Percentiles rank a stretch among this genome's conserved stretches.
Conservation (phyloP, 2,797 vertebrate species). For the Danionella dracula region DNA sequence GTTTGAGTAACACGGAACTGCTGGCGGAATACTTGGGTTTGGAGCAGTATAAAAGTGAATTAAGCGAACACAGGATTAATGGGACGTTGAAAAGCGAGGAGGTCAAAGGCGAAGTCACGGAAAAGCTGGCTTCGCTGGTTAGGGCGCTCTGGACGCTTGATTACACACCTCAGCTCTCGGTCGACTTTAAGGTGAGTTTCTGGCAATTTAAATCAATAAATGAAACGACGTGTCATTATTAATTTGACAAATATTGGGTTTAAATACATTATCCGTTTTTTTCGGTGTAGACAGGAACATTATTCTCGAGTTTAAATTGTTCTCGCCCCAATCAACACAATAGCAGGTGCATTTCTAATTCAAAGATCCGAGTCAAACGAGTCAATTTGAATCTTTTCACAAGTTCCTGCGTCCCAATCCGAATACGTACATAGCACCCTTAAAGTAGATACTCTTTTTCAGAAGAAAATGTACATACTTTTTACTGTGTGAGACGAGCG, state of each 20-base stretch:
- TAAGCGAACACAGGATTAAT: conserved; percentile 35
- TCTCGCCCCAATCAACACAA: not conserved
- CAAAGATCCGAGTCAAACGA: not conserved
- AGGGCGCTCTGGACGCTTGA: conserved; percentile 89
- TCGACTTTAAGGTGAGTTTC: conserved; percentile 88
- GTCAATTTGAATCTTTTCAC: not conserved
- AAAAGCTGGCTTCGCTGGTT: conserved; percentile 81
- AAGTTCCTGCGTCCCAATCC: no score
- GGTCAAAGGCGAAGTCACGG: conserved; percentile 78
- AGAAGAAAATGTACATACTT: no score
- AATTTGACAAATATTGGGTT: no score
- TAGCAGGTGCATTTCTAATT: not conserved
- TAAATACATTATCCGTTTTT: no score
- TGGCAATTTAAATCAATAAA: conserved; percentile 63
- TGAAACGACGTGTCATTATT: no score
- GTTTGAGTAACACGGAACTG: conserved; percentile 90
- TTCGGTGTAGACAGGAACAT: no score
- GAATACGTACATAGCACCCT: no score
- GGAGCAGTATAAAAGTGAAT: conserved; percentile 68
- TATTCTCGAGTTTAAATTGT: no score
- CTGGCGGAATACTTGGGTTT: conserved; percentile 87
- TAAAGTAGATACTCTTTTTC: no score
- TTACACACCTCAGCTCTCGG: conserved; percentile 89
- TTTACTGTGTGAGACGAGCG: no score
- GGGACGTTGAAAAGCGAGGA: conserved; percentile 49